Base-by-base conservation (phyloP, 2,113 vertebrate species). In the Paratilapia polleni region DNA sequence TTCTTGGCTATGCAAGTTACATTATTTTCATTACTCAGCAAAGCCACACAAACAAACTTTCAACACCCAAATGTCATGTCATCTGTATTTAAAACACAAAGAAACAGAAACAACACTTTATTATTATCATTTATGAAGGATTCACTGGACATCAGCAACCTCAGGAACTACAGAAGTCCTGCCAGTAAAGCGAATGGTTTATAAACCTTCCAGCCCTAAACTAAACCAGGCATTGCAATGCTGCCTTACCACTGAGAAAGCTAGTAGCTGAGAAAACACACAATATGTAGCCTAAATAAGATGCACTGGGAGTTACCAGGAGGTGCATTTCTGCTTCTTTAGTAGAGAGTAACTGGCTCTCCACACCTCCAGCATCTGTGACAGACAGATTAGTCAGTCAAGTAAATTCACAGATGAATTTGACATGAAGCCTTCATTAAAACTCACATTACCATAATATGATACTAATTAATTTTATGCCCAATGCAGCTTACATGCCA, bases 371-470 rank as follows among this genome's bases (percentile, higher is more conserved):
- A 73, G 47, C 66, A 31, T 73, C 43, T 73, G 43, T 52, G 43
- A 70, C 43, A 4, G 0, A 43, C 68, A 73, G 26, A 73, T 52
- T 73, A 52, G 43, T 73, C 26, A 54, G 68, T 54, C 68, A 54
- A 73, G 26, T n/a, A 54, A 54, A 73, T 34, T 54, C 68, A 73
- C 68, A 73, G 68, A 54, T 52, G 68, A 73, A 54, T 34, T 54
- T 73, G 26, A 73, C 68, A 73, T 14, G 47, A 73, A 54, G 68
- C 68, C 68, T 54, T 52, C 66, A 19, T 49, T 68, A 73, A 73
- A 73, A 73, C 26, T 54, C 26, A 34, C 26, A 54, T 54, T n/a
- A 73, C 19, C 26, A n/a, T 54, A 73, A 73, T 54, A 54, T 73
- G 47, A 73, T 73, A 34, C 68, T 9, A 73, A 73, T 54, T 52